Base-by-base conservation (phyloP, 2,888 invertebrate species). In the Epirrita christyi region DNA sequence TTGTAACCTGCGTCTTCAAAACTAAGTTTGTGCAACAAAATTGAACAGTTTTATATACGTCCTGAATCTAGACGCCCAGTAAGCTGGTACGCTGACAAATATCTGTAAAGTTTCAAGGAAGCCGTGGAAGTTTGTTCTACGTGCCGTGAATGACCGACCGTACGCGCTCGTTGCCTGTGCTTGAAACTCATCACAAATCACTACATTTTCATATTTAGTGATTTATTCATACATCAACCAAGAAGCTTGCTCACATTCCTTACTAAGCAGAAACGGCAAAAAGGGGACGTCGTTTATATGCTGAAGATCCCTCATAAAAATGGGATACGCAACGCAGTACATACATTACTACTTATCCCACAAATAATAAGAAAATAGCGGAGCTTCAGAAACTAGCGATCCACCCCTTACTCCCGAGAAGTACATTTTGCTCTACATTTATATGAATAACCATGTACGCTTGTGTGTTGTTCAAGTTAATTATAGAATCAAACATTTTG, bases 121-220 rank as follows among this genome's bases (percentile, higher is more conserved):
- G 67, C 61, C 60, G 60, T 59, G 60, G 64, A 72, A 76, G 72
- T 75, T 72, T 45, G 50, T 28, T 38, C 53, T 61, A 72, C 76
- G 79, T 78, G 79, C 58, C 44, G 37, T 32, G 73, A 74, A 73
- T 74, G 56, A 41, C 52, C 58, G 63, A 46, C 57, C 38, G 32
- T 41, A 11, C 27, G 27, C 28, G 44, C 5, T 3, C 11, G 14
- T 27, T 42, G 54, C 46, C 46, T 51, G 32, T 7, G 44, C 55
- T 61, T 34, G 46, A 11, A 34, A 29, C 71, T 76, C 73, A 74
- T 77, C 76, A 73, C 70, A 74, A 78, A 81, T 77, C 77, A 78
- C 70, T 72, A 67, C 67, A 75, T 78, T 79, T 80, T 76, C 74
- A 76, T 80, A 77, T 71, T 72, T 68, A 76, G 71, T 73, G 73